These are phyloP conservation scores for Climacteris rufus DNA, from an alignment of 2,113 vertebrate genomes.

Conservation along the genomic window DNA sequence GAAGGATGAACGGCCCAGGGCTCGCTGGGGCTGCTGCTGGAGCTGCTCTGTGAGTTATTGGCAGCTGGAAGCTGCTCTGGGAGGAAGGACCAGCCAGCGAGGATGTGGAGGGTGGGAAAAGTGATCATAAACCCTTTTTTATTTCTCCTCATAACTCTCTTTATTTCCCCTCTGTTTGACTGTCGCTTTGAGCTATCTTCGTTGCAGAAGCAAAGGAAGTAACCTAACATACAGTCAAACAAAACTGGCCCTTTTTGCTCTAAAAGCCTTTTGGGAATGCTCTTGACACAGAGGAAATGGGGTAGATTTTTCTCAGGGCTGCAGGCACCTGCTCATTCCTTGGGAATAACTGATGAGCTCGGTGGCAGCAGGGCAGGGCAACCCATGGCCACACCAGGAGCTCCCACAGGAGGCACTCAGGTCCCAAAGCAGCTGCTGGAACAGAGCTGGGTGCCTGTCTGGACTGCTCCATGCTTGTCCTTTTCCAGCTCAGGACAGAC, in stretches of 20 bases:
- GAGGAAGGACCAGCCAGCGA: neutral
- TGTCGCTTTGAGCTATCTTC: neutral
- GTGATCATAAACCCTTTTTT: neutral
- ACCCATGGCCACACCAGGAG: neutral
- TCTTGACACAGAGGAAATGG: neutral
- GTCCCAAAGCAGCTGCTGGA: neutral
- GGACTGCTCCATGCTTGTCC: accelerated
- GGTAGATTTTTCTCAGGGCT: neutral
- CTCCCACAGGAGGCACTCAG: neutral
- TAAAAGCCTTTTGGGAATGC: neutral
- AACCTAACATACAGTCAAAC: neutral
- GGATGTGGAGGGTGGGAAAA: neutral
- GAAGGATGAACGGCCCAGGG: neutral
- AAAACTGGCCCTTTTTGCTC: neutral
- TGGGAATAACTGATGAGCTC: neutral
- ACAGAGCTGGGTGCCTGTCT: neutral
- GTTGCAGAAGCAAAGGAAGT: neutral
- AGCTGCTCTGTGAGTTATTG: neutral
- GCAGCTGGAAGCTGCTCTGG: neutral
- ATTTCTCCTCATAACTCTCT: neutral
- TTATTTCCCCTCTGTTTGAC: neutral
- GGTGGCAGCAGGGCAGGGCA: neutral
- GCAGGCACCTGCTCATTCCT: neutral
- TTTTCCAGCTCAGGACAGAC: neutral
- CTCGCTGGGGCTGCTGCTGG: neutral